Percentiles rank a stretch among this genome's conserved stretches.
phyloP scores from a whole-genome alignment of 2,888 invertebrate genomes.

The Conus canariensis region DNA sequence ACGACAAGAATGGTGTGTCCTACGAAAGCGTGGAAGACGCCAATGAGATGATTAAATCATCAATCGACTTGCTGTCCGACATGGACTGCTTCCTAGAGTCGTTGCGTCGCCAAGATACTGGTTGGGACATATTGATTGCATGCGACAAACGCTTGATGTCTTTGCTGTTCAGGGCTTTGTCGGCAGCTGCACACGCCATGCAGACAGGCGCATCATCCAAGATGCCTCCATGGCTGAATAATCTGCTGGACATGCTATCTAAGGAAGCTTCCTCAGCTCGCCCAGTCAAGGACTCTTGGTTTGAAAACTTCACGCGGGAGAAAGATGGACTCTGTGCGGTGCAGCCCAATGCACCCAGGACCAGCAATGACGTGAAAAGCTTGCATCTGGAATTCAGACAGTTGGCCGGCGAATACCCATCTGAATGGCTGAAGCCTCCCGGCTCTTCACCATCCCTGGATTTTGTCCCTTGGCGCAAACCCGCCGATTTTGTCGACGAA shows the following conservation, averaged over 20 bases:
- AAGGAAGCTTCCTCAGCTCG: no score
- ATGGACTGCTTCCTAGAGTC: conserved; percentile 23
- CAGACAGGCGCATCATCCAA: neutral
- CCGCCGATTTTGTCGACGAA: neutral
- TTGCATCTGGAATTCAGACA: no score
- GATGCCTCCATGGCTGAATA: neutral
- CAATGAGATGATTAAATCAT: neutral
- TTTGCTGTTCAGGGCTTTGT: neutral
- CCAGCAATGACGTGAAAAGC: neutral
- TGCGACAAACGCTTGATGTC: neutral
- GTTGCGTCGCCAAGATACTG: conserved; percentile 27
- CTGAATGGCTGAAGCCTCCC: no score
- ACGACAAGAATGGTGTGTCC: neutral
- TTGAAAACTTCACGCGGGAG: no score
- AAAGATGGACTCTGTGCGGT: no score
- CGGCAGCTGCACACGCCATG: neutral
- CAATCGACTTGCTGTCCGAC: no score
- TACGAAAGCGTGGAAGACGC: neutral
- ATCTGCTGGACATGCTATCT: neutral
- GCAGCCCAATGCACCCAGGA: no score
- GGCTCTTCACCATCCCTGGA: neutral
- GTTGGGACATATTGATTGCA: conserved; percentile 16
- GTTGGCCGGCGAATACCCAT: no score
- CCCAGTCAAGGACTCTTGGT: no score
- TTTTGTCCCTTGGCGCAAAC: no score